Percentiles rank a stretch among this genome's conserved stretches.
phyloP scores from a whole-genome alignment of 1,140 invertebrate species.

The Pogonus chalceus region DNA sequence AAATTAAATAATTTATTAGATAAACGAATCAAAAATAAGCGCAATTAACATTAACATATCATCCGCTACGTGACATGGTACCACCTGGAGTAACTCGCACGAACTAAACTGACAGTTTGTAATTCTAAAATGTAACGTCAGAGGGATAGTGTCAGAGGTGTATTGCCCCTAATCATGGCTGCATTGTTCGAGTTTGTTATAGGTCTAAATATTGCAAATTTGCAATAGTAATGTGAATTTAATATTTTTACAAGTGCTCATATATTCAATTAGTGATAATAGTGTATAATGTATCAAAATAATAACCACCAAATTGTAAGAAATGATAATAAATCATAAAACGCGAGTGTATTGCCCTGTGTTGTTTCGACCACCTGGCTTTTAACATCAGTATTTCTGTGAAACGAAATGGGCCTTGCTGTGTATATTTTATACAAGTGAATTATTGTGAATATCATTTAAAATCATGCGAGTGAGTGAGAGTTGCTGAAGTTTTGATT shows the following conservation, averaged over 20 bases:
- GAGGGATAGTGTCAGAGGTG: background rate
- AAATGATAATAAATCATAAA: conserved; percentile 1
- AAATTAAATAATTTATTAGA: background rate
- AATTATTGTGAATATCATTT: background rate
- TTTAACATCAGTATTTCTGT: conserved; percentile 5
- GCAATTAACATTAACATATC: background rate
- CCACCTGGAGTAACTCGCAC: too few species aligned
- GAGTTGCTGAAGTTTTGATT: background rate
- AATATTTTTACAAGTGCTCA: background rate
- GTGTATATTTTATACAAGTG: background rate
- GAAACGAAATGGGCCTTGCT: background rate
- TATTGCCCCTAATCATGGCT: conserved; percentile 7
- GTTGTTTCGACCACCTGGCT: conserved; percentile 4
- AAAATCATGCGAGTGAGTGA: background rate
- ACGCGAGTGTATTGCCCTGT: conserved; percentile 1
- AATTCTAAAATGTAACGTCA: conserved; percentile 5
- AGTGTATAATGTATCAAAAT: background rate
- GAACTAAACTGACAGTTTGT: background rate
- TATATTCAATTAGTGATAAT: background rate
- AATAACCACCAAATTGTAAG: background rate
- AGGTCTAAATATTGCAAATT: background rate
- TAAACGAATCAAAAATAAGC: background rate
- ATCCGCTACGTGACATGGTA: background rate
- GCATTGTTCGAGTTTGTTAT: background rate
- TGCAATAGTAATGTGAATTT: background rate